Base-by-base conservation (phyloP, 2,113 vertebrate species). In the Thunnus thynnus region DNA sequence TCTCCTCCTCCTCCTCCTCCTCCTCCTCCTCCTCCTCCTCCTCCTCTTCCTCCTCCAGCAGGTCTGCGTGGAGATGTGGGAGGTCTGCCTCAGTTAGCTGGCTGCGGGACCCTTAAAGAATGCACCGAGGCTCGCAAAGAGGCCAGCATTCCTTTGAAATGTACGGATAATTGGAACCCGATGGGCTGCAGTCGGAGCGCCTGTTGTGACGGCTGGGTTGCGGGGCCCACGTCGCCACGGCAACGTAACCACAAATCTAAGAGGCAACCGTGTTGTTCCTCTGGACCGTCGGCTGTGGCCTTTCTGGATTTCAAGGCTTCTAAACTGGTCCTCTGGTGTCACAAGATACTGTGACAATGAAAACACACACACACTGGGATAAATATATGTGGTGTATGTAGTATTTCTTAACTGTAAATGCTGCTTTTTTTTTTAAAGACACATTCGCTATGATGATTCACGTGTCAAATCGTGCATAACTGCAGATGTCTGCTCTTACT, bases 61-160 rank as follows among this genome's bases (percentile, higher is more conserved):
- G 86, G 83, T 88, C 88, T 87, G 72, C 18, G 78, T 3, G 47
- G 84, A 86, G 83, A 88, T 85, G 92, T 93, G 92, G 91, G 91
- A 93, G 93, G 93, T 94, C 92, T 85, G 84, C 74, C 73, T 82
- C 66, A 16, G 84, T 57, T 81, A 82, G 88, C 77, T 25, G 72
- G 61, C 72, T 76, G 89, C 85, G 78, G 78, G 76, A 84, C 65
- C 84, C 83, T 76, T 90, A 81, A 92, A 91, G 89, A 92, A 88
- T 87, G 85, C 82, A 86, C 72, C 3, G 46, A 57, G 82, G 76
- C 92, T 91, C 76, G 61, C 87, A 76, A 86, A 92, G 89, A 86
- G 91, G 88, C 88, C 85, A 84, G 76, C 93, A 93, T 93, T 93
- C 93, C 89, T 93, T 92, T 94, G 88, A 93, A 94, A 94, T 88